These are phyloP conservation scores for Drosophila affinis DNA, from an alignment of 2,888 invertebrate species.

Conservation along the genomic window DNA sequence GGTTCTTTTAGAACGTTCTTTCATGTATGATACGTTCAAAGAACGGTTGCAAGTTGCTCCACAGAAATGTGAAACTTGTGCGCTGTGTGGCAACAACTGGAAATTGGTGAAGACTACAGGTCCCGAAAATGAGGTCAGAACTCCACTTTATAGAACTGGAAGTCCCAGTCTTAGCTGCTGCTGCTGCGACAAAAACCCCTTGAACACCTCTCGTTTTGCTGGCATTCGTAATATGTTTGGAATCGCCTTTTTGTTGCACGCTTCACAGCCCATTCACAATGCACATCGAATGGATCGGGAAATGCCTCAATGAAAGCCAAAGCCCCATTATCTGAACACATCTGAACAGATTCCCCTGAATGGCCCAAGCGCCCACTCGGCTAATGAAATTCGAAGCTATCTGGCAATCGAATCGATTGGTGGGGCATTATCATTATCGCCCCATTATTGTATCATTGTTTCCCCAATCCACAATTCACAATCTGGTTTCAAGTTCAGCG, in stretches of 20 bases:
- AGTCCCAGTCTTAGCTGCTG: background rate
- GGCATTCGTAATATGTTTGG: slow-evolving; percentile 13
- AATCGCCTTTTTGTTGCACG: slow-evolving; percentile 40
- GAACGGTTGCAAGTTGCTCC: background rate
- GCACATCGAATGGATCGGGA: slow-evolving; percentile 7
- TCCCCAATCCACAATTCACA: background rate
- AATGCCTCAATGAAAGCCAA: slow-evolving; percentile 12
- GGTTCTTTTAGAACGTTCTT: no score
- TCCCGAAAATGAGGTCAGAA: background rate
- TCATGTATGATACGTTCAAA: no score
- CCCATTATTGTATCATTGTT: slow-evolving; percentile 19
- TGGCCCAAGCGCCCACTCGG: background rate
- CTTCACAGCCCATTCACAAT: slow-evolving; percentile 35
- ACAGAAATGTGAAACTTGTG: background rate
- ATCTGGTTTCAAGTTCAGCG: slow-evolving; percentile 51
- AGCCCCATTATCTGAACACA: background rate
- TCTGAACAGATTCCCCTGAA: slow-evolving; percentile 14
- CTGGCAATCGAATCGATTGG: slow-evolving; percentile 8
- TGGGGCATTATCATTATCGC: slow-evolving; percentile 26
- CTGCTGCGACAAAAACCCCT: background rate
- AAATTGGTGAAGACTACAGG: no score
- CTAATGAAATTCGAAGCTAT: background rate
- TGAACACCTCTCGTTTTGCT: slow-evolving; percentile 5
- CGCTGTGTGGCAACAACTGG: background rate
- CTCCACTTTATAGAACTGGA: background rate